These are phyloP conservation scores for Poecilia velifera DNA, from an alignment of 2,797 vertebrate species.

Conservation along the genomic window DNA sequence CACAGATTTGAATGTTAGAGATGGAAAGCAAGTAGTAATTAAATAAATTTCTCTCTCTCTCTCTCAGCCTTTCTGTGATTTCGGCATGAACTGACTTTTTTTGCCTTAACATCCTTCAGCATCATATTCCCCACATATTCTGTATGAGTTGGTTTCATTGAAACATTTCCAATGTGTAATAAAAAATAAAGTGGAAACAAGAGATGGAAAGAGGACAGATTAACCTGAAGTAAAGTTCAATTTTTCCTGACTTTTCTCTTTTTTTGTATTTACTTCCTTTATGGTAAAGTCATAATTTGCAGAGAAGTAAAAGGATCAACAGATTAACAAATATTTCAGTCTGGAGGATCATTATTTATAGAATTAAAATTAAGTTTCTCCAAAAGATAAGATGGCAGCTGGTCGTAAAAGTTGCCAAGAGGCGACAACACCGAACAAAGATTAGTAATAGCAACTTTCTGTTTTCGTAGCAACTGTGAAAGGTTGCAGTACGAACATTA, in stretches of 20 bases:
- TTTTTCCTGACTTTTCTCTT: background rate
- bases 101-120: no score
- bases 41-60: no score
- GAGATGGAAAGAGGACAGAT: conserved; percentile 2
- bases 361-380: background rate
- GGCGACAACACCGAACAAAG: background rate
- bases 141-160: no score
- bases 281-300: background rate
- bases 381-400: background rate
- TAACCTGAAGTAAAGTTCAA: background rate
- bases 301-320: background rate
- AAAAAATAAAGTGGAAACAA: background rate
- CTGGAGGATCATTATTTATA: background rate
- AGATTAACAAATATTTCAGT: background rate
- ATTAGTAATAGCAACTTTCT: background rate
- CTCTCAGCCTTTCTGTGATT: no score
- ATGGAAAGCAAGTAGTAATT: conserved; percentile 8
- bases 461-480: background rate
- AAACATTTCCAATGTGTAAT: no score
- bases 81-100: no score
- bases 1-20: conserved; percentile 36
- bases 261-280: background rate
- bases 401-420: background rate
- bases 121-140: no score
- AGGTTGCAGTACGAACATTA: background rate